Percentiles rank a stretch among this genome's conserved stretches.
phyloP scores from a whole-genome alignment of 2,113 vertebrate genomes.

The Mustelus asterias region DNA sequence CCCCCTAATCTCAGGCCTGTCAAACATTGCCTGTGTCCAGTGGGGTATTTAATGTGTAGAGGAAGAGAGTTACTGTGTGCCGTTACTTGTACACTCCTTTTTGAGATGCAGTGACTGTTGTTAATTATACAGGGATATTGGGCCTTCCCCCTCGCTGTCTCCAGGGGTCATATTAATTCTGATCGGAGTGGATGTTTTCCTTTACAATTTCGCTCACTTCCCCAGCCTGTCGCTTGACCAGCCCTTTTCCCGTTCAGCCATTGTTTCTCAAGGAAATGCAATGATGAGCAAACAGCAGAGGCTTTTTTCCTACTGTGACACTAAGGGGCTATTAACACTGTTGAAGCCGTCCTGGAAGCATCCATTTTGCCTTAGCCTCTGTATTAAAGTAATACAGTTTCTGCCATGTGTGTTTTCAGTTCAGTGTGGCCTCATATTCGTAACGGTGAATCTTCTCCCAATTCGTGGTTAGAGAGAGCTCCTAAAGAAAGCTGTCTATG shows the following conservation, averaged over 20 bases:
- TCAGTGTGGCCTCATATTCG: background rate
- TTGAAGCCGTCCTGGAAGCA: background rate
- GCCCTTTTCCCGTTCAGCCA: background rate
- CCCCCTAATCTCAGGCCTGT: slow-evolving; percentile 2
- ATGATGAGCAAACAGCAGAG: slow-evolving; percentile 9
- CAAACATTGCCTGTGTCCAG: background rate
- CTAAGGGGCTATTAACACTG: slow-evolving; percentile 14
- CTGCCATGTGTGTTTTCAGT: background rate
- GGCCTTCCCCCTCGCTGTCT: background rate
- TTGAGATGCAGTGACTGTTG: background rate
- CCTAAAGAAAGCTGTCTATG: background rate
- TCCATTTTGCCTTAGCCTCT: background rate
- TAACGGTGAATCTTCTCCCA: background rate
- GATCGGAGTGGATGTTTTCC: slow-evolving; percentile 1
- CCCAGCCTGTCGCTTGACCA: background rate
- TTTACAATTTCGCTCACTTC: slow-evolving; percentile 14
- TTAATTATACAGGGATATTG: background rate
- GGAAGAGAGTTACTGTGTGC: slow-evolving; percentile 9
- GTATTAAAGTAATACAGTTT: background rate
- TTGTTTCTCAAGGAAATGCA: background rate
- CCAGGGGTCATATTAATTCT: slow-evolving; percentile 8
- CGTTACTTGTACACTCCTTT: background rate
- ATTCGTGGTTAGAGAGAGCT: background rate
- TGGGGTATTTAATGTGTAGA: background rate
- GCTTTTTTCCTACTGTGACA: slow-evolving; percentile 2